Conservation (phyloP, 2,888 invertebrate species). For the Tipula confusa region DNA sequence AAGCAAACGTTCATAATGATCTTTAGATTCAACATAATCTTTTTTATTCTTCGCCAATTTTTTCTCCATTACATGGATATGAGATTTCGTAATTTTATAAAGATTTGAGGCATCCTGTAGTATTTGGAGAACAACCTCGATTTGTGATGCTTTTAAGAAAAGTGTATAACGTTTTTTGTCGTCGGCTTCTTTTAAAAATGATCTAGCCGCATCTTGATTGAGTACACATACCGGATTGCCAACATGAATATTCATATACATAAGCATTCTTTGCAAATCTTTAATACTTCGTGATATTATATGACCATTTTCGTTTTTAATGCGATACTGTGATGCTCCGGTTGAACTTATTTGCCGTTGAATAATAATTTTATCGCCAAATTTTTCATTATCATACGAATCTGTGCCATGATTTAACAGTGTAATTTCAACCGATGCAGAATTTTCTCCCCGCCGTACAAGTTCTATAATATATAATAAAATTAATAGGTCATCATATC, state of each 20-base stretch:
- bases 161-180: conserved; percentile 45
- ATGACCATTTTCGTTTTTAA: conserved; percentile 61
- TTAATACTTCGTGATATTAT: conserved; percentile 63
- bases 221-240: conserved; percentile 92
- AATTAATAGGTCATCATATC: no score
- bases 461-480: conserved; percentile 54
- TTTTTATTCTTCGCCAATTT: conserved; percentile 35
- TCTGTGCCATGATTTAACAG: conserved; percentile 67
- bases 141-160: conserved; percentile 45
- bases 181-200: conserved; percentile 58
- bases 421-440: conserved; percentile 66
- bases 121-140: conserved; percentile 42
- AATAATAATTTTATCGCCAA: conserved; percentile 61
- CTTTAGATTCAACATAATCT: not conserved
- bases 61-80: conserved; percentile 29
- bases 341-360: conserved; percentile 56
- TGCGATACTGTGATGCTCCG: conserved; percentile 62
- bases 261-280: conserved; percentile 68
- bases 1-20: conserved; percentile 35
- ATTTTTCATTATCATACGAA: conserved; percentile 58
- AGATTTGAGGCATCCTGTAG: conserved; percentile 39
- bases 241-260: conserved; percentile 79
- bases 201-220: conserved; percentile 88
- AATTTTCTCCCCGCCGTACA: conserved; percentile 70
- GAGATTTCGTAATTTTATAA: not conserved